Evolutionary conservation across 2,797 vertebrate genomes (phyloP), one percentile per base, ranked within the genome.

Genomic region (Meda fulgida): DNA sequence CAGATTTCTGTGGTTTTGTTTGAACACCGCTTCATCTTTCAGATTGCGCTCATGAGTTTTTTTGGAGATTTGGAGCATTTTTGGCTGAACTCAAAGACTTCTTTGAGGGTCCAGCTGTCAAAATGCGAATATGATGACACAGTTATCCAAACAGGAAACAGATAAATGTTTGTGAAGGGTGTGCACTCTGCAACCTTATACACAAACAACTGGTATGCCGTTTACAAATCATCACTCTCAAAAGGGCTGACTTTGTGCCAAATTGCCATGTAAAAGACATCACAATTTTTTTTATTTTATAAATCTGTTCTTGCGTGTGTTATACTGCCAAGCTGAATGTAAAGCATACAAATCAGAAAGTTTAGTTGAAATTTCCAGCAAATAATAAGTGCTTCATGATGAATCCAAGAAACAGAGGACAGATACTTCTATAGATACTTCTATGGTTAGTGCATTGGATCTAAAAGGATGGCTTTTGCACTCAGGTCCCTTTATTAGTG

Each of bases 31-130:
- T 85, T 16, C n/a, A 31, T 84, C n/a, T 70, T 87, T 90, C 55
- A 58, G 60, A 87, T 88, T 91, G 87, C 80, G 86, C 90, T 91
- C 88, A 89, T 88, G 87, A 89, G 89, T 90, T 89, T 77, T 91
- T 87, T 89, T 85, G 89, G 89, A 91, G 89, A 90, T 88, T 89
- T 85, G 1, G 86, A 89, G 85, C 86, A 86, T 86, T 88, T 88
- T 66, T 88, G 87, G 40, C 87, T 89, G 84, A 84, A 86, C 89
- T 80, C 86, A 67, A 69, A 63, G 89, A 87, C 67, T 84, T 87
- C 88, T 66, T 70, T 72, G 72, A 85, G 65, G 73, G 43, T 14
- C 21, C 48, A 89, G 85, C 85, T 67, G 63, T 88, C 86, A 82
- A 90, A 92, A 89, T 84, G 66, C 26, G 80, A 29, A 79, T 34